Evolutionary conservation across 2,888 invertebrate genomes (phyloP), one percentile per base, ranked within the genome.

Genomic region (Plagodis dolabraria): DNA sequence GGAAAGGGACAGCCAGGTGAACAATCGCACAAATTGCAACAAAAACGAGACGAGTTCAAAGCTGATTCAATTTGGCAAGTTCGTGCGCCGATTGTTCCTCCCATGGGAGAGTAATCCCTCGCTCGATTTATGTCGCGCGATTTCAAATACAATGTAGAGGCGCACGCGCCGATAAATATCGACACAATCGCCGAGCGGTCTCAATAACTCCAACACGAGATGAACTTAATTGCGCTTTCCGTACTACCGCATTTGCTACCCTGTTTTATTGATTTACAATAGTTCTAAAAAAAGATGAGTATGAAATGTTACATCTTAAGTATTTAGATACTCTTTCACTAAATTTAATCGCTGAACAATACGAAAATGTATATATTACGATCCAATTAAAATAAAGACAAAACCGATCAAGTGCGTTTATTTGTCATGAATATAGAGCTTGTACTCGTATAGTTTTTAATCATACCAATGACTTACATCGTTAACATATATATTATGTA

Each of bases 1-100:
- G 10, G 40, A 10, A 10, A 10, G 2, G 42, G 47, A 48, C 35
- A 45, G 62, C 76, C 80, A 76, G 77, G 70, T 69, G 74, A 70
- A 76, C 79, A 77, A 77, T 77, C 77, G 79, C 44, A 47, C 53
- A 56, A 80, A 80, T 80, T 77, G 78, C 64, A 74, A 81, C 74
- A 82, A 85, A 84, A 84, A 82, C 77, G 64, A 63, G 66, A 69
- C 69, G 70, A 73, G 65, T 66, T 75, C 74, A 69, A 63, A 74
- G 75, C 67, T 60, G 71, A 71, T 65, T 72, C 75, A 74, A 70
- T 72, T 68, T 63, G 64, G 69, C 62, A 62, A 65, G 61, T 63
- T 57, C 57, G 57, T 57, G 63, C 64, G 53, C 36, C 62, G 65
- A 64, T 62, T 58, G 65, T 63, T 61, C 57, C 48, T 44, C 43